phyloP scores from a whole-genome alignment of 2,888 invertebrate species.

The Stegophylla sp. region DNA sequence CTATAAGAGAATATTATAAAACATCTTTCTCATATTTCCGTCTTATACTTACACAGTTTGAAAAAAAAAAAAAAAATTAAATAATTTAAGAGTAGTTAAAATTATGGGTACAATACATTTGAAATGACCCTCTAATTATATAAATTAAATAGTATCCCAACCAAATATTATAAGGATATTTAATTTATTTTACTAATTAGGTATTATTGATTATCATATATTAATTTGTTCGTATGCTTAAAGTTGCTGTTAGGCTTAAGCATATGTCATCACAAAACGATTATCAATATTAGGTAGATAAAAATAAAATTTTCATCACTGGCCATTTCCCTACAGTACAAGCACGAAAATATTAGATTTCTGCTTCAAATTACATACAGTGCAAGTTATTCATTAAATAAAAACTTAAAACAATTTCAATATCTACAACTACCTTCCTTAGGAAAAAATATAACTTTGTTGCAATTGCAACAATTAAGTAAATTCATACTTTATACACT shows the following conservation, averaged over 20 bases:
- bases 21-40: conserved; percentile 31
- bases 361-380: conserved; percentile 27
- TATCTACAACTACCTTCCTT: conserved; percentile 9
- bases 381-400: conserved; percentile 19
- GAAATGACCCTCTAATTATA: conserved; percentile 25
- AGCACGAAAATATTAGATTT: conserved; percentile 28
- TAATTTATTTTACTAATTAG: conserved; percentile 29
- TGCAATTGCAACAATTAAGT: conserved; percentile 11
- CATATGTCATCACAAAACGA: conserved; percentile 44
- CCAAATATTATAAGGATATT: conserved; percentile 14
- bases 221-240: conserved; percentile 28
- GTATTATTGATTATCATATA: conserved; percentile 48
- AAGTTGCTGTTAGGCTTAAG: conserved; percentile 3
- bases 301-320: conserved; percentile 42
- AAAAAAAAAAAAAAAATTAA: conserved; percentile 35
- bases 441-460: neutral
- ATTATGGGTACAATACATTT: conserved; percentile 24
- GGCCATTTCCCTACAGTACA: conserved; percentile 27
- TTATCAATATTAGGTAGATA: conserved; percentile 44
- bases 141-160: conserved; percentile 30
- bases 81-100: conserved; percentile 38
- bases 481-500: neutral
- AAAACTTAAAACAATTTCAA: conserved; percentile 27
- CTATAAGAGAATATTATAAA: conserved; percentile 29
- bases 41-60: conserved; percentile 20